Evolutionary conservation across 2,113 vertebrate genomes (phyloP).

Genomic region (Dasyornis broadbenti): DNA sequence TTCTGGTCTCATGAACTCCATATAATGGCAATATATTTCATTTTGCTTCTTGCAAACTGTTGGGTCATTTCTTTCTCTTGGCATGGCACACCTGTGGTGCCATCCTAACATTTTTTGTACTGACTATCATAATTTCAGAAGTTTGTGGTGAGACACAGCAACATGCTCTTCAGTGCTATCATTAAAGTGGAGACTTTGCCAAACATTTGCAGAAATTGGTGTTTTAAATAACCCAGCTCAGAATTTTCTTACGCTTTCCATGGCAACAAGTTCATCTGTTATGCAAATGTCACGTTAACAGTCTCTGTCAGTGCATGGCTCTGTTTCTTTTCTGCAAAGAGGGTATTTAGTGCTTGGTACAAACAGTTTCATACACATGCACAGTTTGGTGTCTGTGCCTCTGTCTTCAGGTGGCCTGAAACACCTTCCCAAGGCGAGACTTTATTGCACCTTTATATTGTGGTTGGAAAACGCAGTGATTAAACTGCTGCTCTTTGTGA

Average conservation of each 20-base stretch:
- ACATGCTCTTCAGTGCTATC: not conserved
- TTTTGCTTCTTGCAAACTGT: not conserved
- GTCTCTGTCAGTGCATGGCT: not conserved
- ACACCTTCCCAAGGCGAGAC: not conserved
- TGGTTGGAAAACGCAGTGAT: not conserved
- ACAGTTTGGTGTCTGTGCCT: not conserved
- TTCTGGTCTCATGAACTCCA: not conserved
- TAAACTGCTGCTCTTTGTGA: not conserved
- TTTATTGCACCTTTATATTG: not conserved
- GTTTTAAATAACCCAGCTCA: slow-evolving; percentile 44
- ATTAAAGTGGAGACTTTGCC: not conserved
- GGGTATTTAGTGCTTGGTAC: not conserved
- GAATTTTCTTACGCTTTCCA: slow-evolving; percentile 23
- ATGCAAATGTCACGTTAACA: not conserved
- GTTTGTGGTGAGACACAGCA: not conserved
- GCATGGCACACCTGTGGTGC: not conserved
- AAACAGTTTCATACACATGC: not conserved
- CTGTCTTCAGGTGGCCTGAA: not conserved
- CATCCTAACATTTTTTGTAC: not conserved
- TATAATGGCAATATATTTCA: not conserved
- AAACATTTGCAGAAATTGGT: not conserved
- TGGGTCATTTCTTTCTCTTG: not conserved
- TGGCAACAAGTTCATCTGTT: slow-evolving; percentile 50
- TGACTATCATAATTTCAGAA: not conserved
- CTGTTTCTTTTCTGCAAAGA: not conserved